Base-by-base conservation (phyloP, 2,113 vertebrate species). In the Sinocyclocheilus rhinocerous region DNA sequence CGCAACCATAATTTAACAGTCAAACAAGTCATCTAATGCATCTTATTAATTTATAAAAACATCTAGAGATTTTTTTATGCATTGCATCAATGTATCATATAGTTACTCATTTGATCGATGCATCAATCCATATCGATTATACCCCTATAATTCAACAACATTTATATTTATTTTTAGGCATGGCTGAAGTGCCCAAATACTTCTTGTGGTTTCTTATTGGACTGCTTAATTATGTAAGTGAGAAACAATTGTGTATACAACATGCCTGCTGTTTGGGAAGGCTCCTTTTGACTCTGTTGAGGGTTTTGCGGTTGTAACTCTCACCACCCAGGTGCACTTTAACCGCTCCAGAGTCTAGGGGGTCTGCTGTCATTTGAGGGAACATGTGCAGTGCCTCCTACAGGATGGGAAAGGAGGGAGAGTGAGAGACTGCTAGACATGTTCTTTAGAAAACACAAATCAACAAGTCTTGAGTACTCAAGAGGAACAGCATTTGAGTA, bases 271-370 rank as follows among this genome's bases (percentile, higher is more conserved):
- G 96, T 91, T 96, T 96, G 86, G 96, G 95, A 87, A 97, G 95
- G 82, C 93, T 96, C 94, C 96, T 96, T 93, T 97, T 98, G 88
- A 97, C 94, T 86, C 97, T 94, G 94, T 97, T 98, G 88, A 98
- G 97, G 6, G 97, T 98, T 92, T 98, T 98, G 63, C 97, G 96
- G 93, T 98, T 98, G 90, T 98, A 98, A 67, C 95, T 96, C 8
- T 97, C 96, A 4, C 97, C 97, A 0, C 95, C 95, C 0, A 97
- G 95, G 69, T 95, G 95, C 86, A 97, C 93, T 90, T 94, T 95
- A 87, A 97, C 96, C 0, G 93, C 93, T 77, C 94, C 93, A 1
- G 95, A 92, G 16, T 97, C 97, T 89, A 95, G 91, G 33, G 94
- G 90, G 70, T 96, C 95, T 1, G 94, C 93, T 0, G 95, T 95